Evolutionary conservation across 2,888 invertebrate genomes (phyloP).

Genomic region (Drosophila emarginata): DNA sequence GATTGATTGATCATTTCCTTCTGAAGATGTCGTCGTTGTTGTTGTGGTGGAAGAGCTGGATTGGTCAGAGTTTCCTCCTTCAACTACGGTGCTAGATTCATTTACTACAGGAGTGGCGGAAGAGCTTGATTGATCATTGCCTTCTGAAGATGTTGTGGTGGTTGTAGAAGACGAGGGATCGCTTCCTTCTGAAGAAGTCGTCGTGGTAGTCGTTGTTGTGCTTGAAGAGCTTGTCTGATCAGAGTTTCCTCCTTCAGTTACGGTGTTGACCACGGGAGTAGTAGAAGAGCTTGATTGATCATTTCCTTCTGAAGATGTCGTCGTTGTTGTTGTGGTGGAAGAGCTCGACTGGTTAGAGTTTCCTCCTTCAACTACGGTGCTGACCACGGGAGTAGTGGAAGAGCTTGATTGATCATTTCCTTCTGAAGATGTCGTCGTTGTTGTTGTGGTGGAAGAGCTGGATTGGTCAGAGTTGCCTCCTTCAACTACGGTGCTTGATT

Average conservation of each 20-base stretch:
- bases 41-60: neutral
- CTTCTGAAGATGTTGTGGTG: neutral
- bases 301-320: neutral
- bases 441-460: neutral
- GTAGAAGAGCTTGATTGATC: neutral
- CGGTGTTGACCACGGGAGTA: neutral
- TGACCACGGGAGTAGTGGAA: neutral
- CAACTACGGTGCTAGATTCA: neutral
- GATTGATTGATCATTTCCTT: neutral
- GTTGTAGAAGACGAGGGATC: neutral
- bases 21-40: neutral
- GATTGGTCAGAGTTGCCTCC: slow-evolving; percentile 4
- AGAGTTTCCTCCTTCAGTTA: neutral
- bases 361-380: neutral
- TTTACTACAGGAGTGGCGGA: neutral
- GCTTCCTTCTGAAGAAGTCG: slow-evolving; percentile 2
- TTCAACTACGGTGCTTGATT: neutral
- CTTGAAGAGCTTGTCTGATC: neutral
- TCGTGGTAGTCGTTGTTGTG: no score
- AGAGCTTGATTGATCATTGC: slow-evolving; percentile 7
- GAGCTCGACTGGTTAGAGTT: neutral
- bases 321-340: no score
- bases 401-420: neutral
- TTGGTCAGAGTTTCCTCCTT: neutral
- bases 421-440: neutral